A percentile compares a stretch with the other conserved stretches of the same genome.
These are phyloP conservation scores for Procambarus virginalis DNA, from an alignment of 1,140 invertebrate genomes.

Conservation along the genomic window DNA sequence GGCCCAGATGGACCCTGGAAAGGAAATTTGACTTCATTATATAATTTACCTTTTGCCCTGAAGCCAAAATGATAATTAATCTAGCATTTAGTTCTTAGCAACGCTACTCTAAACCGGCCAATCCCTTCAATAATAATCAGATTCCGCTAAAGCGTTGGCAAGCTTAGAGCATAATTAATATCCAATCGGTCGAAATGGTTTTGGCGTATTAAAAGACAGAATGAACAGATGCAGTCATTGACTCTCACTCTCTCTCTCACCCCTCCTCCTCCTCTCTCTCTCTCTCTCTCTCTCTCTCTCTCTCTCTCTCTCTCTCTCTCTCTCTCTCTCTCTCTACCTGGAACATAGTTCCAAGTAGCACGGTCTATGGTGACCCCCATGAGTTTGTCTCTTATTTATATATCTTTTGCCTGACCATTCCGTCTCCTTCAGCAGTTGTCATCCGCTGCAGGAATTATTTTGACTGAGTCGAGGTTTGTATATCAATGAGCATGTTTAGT, in stretches of 20 bases:
- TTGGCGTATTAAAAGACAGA: background rate
- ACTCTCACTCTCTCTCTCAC: too few relatives aligned
- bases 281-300: too few relatives aligned
- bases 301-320: background rate
- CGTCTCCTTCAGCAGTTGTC: too few relatives aligned
- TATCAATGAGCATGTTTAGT: too few relatives aligned
- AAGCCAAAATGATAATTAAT: constrained; percentile 36
- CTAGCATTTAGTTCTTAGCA: constrained; percentile 28
- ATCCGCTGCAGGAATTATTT: too few relatives aligned
- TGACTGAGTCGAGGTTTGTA: too few relatives aligned
- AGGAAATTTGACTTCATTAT: background rate
- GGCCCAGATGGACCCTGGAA: background rate
- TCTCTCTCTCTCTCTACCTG: background rate
- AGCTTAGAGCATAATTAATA: constrained; percentile 21
- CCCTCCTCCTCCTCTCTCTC: background rate
- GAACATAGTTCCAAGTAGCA: too few relatives aligned
- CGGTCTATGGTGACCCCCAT: too few relatives aligned
- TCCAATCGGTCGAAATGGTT: constrained; percentile 16
- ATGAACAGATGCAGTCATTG: background rate
- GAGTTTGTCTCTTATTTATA: too few relatives aligned
- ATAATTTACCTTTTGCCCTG: constrained; percentile 31
- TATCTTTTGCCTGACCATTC: too few relatives aligned
- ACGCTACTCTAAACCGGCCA: constrained; percentile 21
- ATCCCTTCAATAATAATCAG: constrained; percentile 37
- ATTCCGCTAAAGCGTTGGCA: constrained; percentile 28